Conservation (phyloP, 2,797 vertebrate genomes). For the Parauchenoglanis ngamensis region DNA sequence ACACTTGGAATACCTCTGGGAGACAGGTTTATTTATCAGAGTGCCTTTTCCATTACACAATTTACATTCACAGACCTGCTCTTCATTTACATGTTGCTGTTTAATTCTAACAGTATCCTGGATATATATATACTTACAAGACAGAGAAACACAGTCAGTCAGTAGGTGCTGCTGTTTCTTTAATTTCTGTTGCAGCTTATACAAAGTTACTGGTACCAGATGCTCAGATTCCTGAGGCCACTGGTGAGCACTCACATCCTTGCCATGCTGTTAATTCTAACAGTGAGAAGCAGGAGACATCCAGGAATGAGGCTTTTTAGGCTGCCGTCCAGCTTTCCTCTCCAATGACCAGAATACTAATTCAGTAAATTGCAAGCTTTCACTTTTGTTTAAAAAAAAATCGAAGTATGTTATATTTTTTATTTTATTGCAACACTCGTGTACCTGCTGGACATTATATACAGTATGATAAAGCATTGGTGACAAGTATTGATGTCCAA, state of each 20-base stretch:
- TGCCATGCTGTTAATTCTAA: neutral
- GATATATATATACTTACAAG: neutral
- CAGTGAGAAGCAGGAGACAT: neutral
- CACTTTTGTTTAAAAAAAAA: neutral
- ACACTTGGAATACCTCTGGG: neutral
- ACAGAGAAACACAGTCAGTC: neutral
- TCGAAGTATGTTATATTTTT: constrained; percentile 1
- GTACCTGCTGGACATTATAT: constrained; percentile 4
- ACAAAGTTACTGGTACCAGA: neutral
- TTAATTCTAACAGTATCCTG: constrained; percentile 32
- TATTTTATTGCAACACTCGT: constrained; percentile 3
- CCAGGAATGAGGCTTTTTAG: neutral
- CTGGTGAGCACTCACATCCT: constrained; percentile 1
- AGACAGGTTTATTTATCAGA: neutral
- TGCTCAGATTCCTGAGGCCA: neutral
- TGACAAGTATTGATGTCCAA: neutral
- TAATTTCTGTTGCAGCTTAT: neutral
- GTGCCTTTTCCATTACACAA: neutral
- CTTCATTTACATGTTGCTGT: neutral
- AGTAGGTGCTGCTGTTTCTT: constrained; percentile 29
- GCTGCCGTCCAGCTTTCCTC: neutral
- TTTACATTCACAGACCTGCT: neutral
- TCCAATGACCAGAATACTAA: neutral
- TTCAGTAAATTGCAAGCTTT: neutral
- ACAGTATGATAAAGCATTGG: neutral